Evolutionary conservation across 2,113 vertebrate species (phyloP), one percentile per base, ranked within the genome.

Genomic region (Perca flavescens): DNA sequence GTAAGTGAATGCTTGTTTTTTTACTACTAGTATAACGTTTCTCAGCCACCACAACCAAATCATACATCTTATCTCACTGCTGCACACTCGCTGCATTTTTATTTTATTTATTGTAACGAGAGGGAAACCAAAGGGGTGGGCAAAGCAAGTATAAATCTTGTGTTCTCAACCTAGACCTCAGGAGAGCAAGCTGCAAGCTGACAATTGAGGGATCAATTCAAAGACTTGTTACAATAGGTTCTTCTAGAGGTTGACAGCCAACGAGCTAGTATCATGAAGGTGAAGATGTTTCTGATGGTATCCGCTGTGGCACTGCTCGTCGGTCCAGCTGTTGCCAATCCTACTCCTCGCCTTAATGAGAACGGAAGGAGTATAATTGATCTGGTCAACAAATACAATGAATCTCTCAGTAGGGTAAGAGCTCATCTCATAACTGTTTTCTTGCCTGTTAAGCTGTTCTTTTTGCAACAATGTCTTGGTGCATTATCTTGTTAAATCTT

Each of bases 31-130:
- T 28, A 36, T 36, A 8, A 79, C 28, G 16, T 79, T 76, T n/a
- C 28, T 77, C 40, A 69, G 73, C 58, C 68, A 80, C 90, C 87
- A 80, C 88, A 86, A 79, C 62, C 69, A 58, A 65, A 92, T 91
- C 87, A 82, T 77, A 46, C 16, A 49, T 94, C 74, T 77, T 69
- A 82, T 93, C 0, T 56, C 7, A 65, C 46, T 3, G 16, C 5
- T 62, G 82, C 86, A 83, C 25, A 70, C 47, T 56, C 25, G 6
- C 0, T 14, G 14, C 40, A 3, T 47, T 65, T 49, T 13, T 46
- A n/a, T n/a, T n/a, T n/a, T n/a, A n/a, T n/a, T n/a, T n/a, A n/a
- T 43, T 65, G 9, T 46, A 13, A 21, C 15, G 50, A 43, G 65
- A 1, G 53, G 14, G 62, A 71, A 50, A 61, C 50, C 6, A 0